Evolutionary conservation across 2,888 invertebrate species (phyloP).

Genomic region (Zootermopsis nevadensis): DNA sequence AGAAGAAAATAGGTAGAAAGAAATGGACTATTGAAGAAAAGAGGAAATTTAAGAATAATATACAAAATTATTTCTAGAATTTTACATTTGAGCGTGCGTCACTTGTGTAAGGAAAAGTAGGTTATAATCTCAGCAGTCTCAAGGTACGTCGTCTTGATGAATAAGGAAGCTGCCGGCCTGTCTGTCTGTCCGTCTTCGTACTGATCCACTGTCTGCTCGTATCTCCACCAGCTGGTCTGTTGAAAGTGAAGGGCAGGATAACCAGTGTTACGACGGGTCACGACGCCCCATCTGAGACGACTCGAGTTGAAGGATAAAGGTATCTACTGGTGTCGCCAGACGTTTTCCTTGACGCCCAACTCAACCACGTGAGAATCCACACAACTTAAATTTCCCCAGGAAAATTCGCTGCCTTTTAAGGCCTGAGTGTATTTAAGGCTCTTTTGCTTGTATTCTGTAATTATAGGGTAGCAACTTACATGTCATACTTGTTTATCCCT

Average conservation of each 20-base stretch:
- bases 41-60: no score
- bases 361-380: neutral
- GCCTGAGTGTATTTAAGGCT: neutral
- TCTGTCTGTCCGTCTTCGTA: neutral
- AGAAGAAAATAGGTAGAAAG: no score
- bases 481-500: neutral
- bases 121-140: no score
- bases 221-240: constrained; percentile 14
- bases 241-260: constrained; percentile 19
- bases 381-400: neutral
- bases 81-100: no score
- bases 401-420: neutral
- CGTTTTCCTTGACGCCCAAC: neutral
- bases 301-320: neutral
- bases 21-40: no score
- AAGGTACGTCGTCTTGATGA: no score
- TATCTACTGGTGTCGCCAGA: neutral
- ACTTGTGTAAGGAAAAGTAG: no score
- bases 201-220: constrained; percentile 2
- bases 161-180: no score
- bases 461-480: no score
- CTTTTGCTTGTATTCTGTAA: neutral
- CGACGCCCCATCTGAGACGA: constrained; percentile 5
- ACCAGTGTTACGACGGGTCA: neutral
- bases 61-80: no score